Conservation (phyloP, 2,797 vertebrate species). For the Sylvia borin region DNA sequence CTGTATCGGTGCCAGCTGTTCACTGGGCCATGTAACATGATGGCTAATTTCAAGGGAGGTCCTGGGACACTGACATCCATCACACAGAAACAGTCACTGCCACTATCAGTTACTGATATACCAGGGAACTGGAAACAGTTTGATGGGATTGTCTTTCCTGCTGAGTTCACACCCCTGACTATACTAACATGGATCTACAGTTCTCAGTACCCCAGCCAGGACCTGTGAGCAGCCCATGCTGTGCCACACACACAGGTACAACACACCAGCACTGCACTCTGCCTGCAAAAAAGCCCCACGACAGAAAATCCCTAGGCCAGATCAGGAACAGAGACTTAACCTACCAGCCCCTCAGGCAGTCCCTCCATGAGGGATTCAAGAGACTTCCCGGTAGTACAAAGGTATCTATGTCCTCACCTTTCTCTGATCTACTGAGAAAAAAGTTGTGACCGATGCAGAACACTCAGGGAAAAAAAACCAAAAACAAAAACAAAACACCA, state of each 20-base stretch:
- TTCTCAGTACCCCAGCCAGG: background rate
- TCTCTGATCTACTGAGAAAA: background rate
- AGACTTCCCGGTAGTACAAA: accelerated
- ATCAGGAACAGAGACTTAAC: background rate
- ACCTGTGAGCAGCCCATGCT: accelerated
- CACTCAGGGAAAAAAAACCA: too few relatives aligned
- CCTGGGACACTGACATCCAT: background rate
- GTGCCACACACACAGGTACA: accelerated
- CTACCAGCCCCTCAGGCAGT: background rate
- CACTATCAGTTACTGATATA: background rate
- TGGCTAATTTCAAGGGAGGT: background rate
- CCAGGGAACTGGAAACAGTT: background rate
- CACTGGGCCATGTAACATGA: accelerated
- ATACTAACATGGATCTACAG: accelerated
- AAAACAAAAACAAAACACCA: background rate
- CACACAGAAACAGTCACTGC: background rate
- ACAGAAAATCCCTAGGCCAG: background rate
- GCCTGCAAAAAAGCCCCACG: background rate
- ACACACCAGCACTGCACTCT: background rate
- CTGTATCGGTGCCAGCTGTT: background rate
- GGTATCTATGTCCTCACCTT: background rate
- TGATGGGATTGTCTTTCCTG: background rate
- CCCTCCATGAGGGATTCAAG: background rate
- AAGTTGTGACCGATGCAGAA: background rate
- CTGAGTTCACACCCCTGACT: accelerated